A percentile compares a stretch with the other conserved stretches of the same genome.
Conservation (phyloP, 2,113 vertebrate genomes). For the Pardalotus punctatus region DNA sequence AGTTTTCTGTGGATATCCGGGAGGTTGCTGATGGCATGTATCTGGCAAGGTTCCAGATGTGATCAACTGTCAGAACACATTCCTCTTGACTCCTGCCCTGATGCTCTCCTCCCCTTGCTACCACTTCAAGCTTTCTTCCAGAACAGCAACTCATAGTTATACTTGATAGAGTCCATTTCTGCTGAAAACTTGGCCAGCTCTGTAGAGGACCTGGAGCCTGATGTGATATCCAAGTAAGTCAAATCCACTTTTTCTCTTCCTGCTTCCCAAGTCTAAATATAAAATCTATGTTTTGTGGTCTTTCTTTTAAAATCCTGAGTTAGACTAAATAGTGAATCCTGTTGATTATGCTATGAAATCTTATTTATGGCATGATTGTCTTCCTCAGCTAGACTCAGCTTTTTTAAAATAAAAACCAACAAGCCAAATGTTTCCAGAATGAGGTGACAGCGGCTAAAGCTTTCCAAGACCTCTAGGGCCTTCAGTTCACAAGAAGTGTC, state of each 20-base stretch:
- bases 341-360: background rate
- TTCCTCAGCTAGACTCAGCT: background rate
- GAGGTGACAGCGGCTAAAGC: background rate
- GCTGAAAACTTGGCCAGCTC: background rate
- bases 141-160: background rate
- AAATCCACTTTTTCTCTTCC: background rate
- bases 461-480: background rate
- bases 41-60: background rate
- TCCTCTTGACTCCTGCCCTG: background rate
- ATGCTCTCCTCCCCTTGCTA: fast-evolving
- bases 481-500: background rate
- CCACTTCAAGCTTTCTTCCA: background rate
- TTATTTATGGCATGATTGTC: background rate
- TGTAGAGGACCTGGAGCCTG: background rate
- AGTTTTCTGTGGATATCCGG: background rate
- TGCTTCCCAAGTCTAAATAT: background rate
- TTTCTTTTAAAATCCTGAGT: background rate
- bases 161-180: background rate
- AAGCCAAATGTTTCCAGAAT: background rate
- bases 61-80: background rate
- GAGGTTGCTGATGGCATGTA: background rate
- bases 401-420: background rate
- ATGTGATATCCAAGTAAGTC: background rate
- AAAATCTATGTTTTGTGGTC: background rate
- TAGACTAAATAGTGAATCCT: background rate